phyloP scores from a whole-genome alignment of 2,797 vertebrate genomes.

The Neopelma chrysocephalum region DNA sequence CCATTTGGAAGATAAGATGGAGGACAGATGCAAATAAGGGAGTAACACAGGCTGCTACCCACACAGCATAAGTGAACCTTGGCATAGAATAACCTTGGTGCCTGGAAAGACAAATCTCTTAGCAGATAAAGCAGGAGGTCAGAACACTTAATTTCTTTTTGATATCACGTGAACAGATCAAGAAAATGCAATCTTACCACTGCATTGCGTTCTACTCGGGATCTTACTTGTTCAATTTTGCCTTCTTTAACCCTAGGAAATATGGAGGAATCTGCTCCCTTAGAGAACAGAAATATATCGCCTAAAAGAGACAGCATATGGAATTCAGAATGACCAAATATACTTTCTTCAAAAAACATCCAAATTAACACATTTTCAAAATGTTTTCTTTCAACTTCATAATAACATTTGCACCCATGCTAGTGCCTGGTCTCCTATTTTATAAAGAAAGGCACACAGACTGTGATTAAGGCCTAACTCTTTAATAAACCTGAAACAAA shows the following conservation, averaged over 20 bases:
- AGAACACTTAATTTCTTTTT: not conserved
- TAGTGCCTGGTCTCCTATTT: not conserved
- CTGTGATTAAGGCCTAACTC: not conserved
- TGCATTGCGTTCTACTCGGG: constrained; percentile 92
- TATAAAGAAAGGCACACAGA: not conserved
- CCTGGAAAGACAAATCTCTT: not conserved
- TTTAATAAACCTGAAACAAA: not conserved
- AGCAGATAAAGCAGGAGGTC: not conserved
- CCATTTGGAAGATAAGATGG: not conserved
- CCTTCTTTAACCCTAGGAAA: constrained; percentile 92
- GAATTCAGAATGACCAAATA: not conserved
- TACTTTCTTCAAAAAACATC: not conserved
- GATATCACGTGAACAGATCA: not conserved
- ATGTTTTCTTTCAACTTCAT: not conserved
- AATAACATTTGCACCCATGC: not conserved
- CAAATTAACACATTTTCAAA: not conserved
- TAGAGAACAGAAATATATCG: constrained; percentile 92
- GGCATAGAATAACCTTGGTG: not conserved
- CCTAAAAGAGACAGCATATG: constrained; percentile 74
- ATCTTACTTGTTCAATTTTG: constrained; percentile 89
- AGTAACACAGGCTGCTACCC: not conserved
- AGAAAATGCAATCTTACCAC: constrained; percentile 84
- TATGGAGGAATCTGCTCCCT: constrained; percentile 96
- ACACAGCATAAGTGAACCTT: not conserved
- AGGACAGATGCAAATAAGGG: not conserved